Percentiles rank a stretch among this genome's conserved stretches.
Conservation (phyloP, 1,140 invertebrate species). For the Geopemphigus sp. region DNA sequence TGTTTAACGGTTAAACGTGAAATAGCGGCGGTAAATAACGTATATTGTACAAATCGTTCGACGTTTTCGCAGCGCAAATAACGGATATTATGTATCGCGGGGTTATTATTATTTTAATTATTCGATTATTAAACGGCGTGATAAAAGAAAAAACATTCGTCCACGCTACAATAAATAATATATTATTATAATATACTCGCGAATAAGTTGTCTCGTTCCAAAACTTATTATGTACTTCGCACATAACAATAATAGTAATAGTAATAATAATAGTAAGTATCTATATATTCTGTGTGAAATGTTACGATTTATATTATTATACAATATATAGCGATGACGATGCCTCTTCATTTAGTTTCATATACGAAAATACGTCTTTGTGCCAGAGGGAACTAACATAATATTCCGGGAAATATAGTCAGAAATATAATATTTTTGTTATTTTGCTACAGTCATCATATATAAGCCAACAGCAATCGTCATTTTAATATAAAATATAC, state of each 20-base stretch:
- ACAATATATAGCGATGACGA: neutral
- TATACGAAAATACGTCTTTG: conserved; percentile 14
- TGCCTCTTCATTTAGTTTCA: neutral
- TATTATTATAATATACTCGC: neutral
- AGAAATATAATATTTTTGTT: conserved; percentile 12
- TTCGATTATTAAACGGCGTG: too few species aligned
- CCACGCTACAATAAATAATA: too few species aligned
- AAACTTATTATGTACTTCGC: too few species aligned
- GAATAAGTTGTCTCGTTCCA: neutral
- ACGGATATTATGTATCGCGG: too few species aligned
- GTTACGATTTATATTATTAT: neutral
- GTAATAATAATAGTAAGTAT: neutral
- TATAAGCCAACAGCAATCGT: neutral
- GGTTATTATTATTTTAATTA: too few species aligned
- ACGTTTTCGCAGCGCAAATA: too few species aligned
- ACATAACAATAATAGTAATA: too few species aligned
- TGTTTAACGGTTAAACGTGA: too few species aligned
- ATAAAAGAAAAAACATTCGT: too few species aligned
- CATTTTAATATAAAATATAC: conserved; percentile 14
- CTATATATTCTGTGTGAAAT: neutral
- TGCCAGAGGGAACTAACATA: neutral
- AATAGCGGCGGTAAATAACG: too few species aligned
- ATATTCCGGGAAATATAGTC: conserved; percentile 16
- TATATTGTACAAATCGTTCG: too few species aligned
- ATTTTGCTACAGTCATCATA: neutral